Base-by-base conservation (phyloP, 1,140 invertebrate species). In the Meloidogyne exigua region DNA sequence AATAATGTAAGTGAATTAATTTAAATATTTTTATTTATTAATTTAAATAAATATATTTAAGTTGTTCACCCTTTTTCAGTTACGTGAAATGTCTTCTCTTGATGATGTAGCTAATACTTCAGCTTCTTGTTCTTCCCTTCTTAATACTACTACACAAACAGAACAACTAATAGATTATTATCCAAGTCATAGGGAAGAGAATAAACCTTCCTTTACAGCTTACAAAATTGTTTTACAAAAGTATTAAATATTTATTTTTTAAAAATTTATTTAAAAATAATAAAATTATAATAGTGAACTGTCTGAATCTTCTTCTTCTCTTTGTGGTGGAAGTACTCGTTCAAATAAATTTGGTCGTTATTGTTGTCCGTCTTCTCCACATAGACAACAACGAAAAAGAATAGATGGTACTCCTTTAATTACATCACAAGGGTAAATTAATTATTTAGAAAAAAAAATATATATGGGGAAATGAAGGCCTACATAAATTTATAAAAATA, bases 171-270 rank as follows among this genome's bases (percentile, higher is more conserved):
- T 36, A 57, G 13, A 65, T 26, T 2, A 25, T 26, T 28, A 21
- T 9, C 13, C 18, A 13, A 13, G 10, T 25, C 18, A 11, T 15
- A 15, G 2, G 11, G 15, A 57, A 2, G 28, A 44, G 28, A 3
- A 21, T 32, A 42, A 13, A 36, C 63, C 49, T 72, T 12, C 72
- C 1, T 65, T 62, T 63, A 62, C 49, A 23, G 72, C 72, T 23
- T 73, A 73, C 28, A 73, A 65, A 64, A 73, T 73, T 18, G 72
- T 65, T 11, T 62, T 42, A 5, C 36, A 62, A 73, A 73, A 73
- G 72, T 73, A 11, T 32, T n/a, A 64, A 42, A 57, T 25, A 39
- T 39, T 39, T 39, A 7, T 39, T 39, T 39, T 39, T 39, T 39
- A 39, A n/a, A n/a, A n/a, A 32, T 32, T 23, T 21, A 32, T 63